Evolutionary conservation across 2,888 invertebrate species (phyloP).

Genomic region (Pimpla rufipes): DNA sequence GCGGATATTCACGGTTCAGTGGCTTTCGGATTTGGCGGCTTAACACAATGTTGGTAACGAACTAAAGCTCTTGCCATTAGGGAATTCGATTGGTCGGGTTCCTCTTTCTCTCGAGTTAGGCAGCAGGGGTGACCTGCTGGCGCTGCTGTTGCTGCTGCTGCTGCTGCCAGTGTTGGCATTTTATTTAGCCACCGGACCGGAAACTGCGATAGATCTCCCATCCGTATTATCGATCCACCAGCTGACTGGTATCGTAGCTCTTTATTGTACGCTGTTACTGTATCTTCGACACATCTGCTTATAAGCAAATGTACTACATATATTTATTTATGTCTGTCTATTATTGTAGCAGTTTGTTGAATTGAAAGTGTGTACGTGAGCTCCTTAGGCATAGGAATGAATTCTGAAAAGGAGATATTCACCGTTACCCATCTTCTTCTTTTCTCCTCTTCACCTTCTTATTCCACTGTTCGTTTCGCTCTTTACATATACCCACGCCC

Average conservation of each 20-base stretch:
- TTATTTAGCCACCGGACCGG: conserved; percentile 71
- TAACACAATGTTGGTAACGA: conserved; percentile 76
- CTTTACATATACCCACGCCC: conserved; percentile 19
- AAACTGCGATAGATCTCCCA: conserved; percentile 69
- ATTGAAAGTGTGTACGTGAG: conserved; percentile 16
- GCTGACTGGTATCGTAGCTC: conserved; percentile 5
- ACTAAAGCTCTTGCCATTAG: conserved; percentile 75
- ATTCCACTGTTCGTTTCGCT: conserved; percentile 54
- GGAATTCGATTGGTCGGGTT: conserved; percentile 74
- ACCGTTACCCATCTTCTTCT: conserved; percentile 30
- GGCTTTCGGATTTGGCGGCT: conserved; percentile 72
- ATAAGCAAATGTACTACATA: too few species aligned
- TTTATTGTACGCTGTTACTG: conserved; percentile 1
- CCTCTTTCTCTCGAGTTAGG: conserved; percentile 42
- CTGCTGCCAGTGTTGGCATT: conserved; percentile 66
- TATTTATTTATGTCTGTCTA: background rate
- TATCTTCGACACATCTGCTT: background rate
- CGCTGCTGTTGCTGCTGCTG: conserved; percentile 44
- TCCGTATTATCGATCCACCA: conserved; percentile 65
- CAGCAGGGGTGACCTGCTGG: conserved; percentile 46
- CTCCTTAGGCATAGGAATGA: conserved; percentile 28
- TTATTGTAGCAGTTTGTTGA: background rate
- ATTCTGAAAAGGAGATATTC: conserved; percentile 41
- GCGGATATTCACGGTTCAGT: conserved; percentile 72
- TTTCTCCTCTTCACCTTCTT: conserved; percentile 57